Percentiles rank a stretch among this genome's conserved stretches.
Conservation (phyloP, 2,113 vertebrate species). For the Ophthalmolycus amberensis region DNA sequence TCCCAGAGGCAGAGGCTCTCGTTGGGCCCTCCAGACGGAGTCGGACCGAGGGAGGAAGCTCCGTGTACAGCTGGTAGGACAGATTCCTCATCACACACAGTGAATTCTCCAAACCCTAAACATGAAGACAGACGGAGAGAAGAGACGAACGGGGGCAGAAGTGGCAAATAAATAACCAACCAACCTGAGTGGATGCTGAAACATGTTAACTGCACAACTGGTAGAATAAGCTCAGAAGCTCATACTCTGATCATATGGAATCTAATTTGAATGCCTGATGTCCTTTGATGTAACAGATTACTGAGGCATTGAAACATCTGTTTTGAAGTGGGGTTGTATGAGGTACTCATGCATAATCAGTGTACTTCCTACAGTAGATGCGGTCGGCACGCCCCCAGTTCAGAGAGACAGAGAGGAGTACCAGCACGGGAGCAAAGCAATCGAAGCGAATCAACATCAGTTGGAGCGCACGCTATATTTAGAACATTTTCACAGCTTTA, state of each 20-base stretch:
- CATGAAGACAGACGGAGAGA: not conserved
- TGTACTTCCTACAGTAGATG: not conserved
- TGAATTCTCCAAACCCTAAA: conserved; percentile 92
- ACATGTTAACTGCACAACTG: not conserved
- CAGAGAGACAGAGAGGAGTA: too few species aligned
- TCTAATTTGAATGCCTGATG: not conserved
- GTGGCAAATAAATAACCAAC: not conserved
- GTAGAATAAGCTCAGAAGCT: not conserved
- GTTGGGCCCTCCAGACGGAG: conserved; percentile 89
- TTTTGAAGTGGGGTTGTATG: not conserved
- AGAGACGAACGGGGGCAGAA: fast-evolving
- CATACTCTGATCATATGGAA: not conserved
- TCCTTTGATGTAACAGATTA: not conserved
- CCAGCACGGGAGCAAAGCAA: too few species aligned
- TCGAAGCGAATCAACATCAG: too few species aligned
- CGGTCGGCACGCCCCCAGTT: too few species aligned
- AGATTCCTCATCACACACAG: conserved; percentile 95
- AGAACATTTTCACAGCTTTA: too few species aligned
- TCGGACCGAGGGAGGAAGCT: conserved; percentile 89
- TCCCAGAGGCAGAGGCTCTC: conserved; percentile 64
- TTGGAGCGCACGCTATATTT: too few species aligned
- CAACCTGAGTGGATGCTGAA: not conserved
- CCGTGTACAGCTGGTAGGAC: conserved; percentile 93
- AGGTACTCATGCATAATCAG: not conserved
- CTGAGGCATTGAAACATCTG: not conserved